Conservation (phyloP, 2,888 invertebrate species). For the Leptinotarsa peninsularis region DNA sequence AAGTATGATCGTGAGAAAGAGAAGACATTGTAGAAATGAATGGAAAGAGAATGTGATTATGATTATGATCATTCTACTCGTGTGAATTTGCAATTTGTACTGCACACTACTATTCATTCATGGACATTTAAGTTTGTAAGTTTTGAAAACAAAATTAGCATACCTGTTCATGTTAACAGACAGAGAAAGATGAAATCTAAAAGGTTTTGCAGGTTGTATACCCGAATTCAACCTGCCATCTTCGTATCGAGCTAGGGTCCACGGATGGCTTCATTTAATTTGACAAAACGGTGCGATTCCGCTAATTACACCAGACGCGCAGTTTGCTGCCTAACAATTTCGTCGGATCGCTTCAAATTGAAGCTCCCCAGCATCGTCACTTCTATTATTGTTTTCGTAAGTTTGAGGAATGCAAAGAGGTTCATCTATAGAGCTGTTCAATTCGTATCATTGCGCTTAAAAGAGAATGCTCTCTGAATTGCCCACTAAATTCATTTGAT, state of each 20-base stretch:
- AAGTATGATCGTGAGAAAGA: too few relatives aligned
- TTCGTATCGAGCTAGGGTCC: neutral
- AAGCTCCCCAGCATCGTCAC: neutral
- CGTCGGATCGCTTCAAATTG: constrained; percentile 3
- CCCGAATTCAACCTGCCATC: neutral
- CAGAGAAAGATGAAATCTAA: neutral
- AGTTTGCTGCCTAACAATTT: neutral
- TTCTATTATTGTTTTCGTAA: neutral
- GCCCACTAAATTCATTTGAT: too few relatives aligned
- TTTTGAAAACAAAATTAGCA: too few relatives aligned
- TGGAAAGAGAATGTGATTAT: too few relatives aligned
- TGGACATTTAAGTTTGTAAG: too few relatives aligned
- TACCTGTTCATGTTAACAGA: too few relatives aligned
- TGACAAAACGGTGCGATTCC: constrained; percentile 16
- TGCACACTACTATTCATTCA: too few relatives aligned
- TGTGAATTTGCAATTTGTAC: too few relatives aligned
- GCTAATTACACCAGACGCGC: constrained; percentile 11
- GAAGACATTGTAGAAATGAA: too few relatives aligned
- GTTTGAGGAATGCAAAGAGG: neutral
- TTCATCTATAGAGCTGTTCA: neutral
- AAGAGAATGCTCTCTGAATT: too few relatives aligned
- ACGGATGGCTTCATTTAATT: constrained; percentile 13
- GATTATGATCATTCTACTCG: too few relatives aligned
- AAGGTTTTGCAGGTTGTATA: neutral
- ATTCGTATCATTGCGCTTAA: too few relatives aligned